These are phyloP conservation scores for Sabellastarte sp. DNA, from an alignment of 2,888 invertebrate species.

Conservation along the genomic window DNA sequence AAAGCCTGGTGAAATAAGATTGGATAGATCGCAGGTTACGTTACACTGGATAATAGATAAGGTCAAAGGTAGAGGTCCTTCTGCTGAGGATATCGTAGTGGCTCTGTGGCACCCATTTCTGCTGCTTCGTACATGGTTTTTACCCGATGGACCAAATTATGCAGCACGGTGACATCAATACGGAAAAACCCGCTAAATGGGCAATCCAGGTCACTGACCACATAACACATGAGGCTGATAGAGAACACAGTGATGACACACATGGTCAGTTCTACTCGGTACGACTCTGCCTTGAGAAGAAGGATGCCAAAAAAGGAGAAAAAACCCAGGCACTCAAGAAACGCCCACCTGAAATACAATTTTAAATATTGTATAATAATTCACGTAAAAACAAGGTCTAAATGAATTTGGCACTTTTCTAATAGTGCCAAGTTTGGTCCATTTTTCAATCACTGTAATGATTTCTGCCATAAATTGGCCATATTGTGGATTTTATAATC, in stretches of 20 bases:
- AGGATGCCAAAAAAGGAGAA: slow-evolving; percentile 47
- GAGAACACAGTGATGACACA: slow-evolving; percentile 50
- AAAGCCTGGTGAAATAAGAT: too few species aligned
- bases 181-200: slow-evolving; percentile 39
- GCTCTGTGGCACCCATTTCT: neutral
- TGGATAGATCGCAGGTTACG: too few species aligned
- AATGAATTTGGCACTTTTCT: too few species aligned
- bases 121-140: neutral
- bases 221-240: slow-evolving; percentile 42
- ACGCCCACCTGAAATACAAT: slow-evolving; percentile 40
- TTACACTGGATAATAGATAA: too few species aligned
- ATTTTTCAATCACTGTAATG: too few species aligned
- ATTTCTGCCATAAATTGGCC: too few species aligned
- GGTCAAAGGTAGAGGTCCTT: neutral
- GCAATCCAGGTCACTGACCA: slow-evolving; percentile 28
- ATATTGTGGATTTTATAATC: too few species aligned
- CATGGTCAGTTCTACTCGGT: slow-evolving; percentile 43
- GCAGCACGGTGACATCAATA: slow-evolving; percentile 37
- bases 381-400: neutral
- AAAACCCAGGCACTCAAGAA: slow-evolving; percentile 45
- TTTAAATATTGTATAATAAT: too few species aligned
- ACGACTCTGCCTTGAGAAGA: slow-evolving; percentile 38
- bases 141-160: slow-evolving; percentile 27
- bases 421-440: too few species aligned
- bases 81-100: neutral